Base-by-base conservation (phyloP, 1,140 invertebrate genomes). In the Drosophila ambigua region DNA sequence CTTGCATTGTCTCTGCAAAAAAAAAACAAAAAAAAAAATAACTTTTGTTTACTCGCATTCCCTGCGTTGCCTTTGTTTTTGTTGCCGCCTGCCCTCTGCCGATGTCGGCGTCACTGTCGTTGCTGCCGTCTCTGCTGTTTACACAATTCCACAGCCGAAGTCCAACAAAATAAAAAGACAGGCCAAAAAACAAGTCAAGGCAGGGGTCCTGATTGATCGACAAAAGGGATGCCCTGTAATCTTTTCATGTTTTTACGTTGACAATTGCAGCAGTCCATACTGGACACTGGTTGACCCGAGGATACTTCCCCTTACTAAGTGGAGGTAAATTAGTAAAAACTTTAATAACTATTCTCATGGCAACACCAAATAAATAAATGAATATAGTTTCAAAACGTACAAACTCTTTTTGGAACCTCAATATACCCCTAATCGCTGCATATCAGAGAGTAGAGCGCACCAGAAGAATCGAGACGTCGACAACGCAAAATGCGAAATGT, bases 31-130 rank as follows among this genome's bases (percentile, higher is more conserved):
- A 71, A 54, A n/a, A 46, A 16, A 24, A 24, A 75, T 61, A 65
- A 88, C 79, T 75, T 75, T 88, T 88, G 83, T 88, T 88, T 88
- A 88, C 83, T 88, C 79, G 76, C 72, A 76, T 77, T 81, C 68
- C 79, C 79, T 68, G 72, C 72, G 81, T 77, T 83, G 68, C 57
- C 76, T 69, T 88, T 72, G 58, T 79, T 88, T 66, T 82, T 87
- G 75, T 75, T 79, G 57, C 51, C 48, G 55, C 59, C 35, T 39
- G 35, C 13, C 11, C 45, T 59, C 66, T 49, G 31, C 53, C 24
- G 79, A 7, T 52, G 65, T 61, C 26, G 53, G 44, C 74, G 67
- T 72, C 79, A 9, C 8, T 3, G 31, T 9, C 8, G 31, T 7
- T 31, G 31, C 31, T 31, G 72, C 78, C 71, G 82, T 72, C 67